These are phyloP conservation scores for Cladorhizidae sp. DNA, from an alignment of 37 sponge, comb jelly and placozoan species.

Conservation along the genomic window DNA sequence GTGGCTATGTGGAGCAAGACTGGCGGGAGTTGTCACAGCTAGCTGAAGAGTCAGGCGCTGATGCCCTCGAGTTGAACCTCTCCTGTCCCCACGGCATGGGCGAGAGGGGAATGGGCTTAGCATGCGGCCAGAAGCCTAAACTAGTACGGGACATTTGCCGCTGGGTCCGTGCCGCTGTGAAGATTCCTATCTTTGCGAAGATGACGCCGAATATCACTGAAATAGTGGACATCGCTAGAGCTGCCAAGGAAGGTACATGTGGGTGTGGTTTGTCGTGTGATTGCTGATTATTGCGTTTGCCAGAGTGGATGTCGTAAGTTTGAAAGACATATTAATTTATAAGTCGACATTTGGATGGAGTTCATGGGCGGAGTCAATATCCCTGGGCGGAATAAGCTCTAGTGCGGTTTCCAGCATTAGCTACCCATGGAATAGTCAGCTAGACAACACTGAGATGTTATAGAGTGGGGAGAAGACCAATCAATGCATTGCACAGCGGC, in stretches of 20 bases:
- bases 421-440: too few relatives aligned
- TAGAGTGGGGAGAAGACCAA: too few relatives aligned
- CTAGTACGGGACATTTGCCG: conserved; percentile 90
- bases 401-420: too few relatives aligned
- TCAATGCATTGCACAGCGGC: too few relatives aligned
- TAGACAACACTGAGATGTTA: too few relatives aligned
- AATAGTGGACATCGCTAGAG: conserved; percentile 35
- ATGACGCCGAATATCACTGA: conserved; percentile 68
- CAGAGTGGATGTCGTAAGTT: too few relatives aligned
- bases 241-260: conserved; percentile 24
- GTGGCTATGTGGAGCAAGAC: conserved; percentile 87
- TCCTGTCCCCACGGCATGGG: conserved; percentile 99
- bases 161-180: conserved; percentile 87
- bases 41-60: conserved; percentile 89
- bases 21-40: conserved; percentile 79
- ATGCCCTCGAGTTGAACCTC: conserved; percentile 94
- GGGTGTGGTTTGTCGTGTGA: too few relatives aligned
- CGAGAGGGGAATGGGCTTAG: conserved; percentile 95
- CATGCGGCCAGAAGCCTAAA: conserved; percentile 93
- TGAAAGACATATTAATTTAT: too few relatives aligned
- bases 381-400: too few relatives aligned
- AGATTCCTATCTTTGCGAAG: conserved; percentile 96
- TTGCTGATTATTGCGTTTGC: too few relatives aligned
- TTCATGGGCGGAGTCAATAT: too few relatives aligned
- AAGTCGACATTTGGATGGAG: too few relatives aligned